Base-by-base conservation (phyloP, 2,113 vertebrate species). In the Perca schrenkii region DNA sequence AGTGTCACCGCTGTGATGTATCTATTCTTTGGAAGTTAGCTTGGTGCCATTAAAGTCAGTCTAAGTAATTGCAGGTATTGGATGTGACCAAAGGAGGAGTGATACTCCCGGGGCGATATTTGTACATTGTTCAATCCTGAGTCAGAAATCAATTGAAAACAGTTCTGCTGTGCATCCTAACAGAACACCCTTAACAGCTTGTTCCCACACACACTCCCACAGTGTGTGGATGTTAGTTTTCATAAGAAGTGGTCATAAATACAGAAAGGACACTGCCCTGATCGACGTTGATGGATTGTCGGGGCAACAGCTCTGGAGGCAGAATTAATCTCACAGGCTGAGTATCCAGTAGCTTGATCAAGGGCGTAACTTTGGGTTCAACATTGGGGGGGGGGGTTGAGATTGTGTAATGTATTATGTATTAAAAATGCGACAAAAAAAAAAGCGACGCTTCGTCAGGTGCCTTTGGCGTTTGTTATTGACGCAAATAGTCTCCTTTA, bases 71-170 rank as follows among this genome's bases (percentile, higher is more conserved):
- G 60, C 83, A 86, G 67, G 80, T 89, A 86, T 84, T 86, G 71
- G 72, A 89, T 72, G 77, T 77, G 86, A 88, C 76, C 56, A 62
- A 77, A 67, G 53, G 60, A 79, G 75, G 81, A 87, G 65, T 56
- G 75, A 86, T 82, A 22, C 72, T 84, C 78, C 83, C 28, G 66
- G 22, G 83, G 83, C 58, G 22, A 74, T 66, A n/a, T 76, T 85
- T 79, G 70, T 70, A 84, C 72, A 74, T 82, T 47, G 52, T 22
- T 87, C 80, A 77, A 71, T 75, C 78, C 60, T 43, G 64, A 72
- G 80, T 71, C 61, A 80, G 85, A 85, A 80, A 84, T 88, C 80
- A 80, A 87, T 84, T 53, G 74, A 57, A 82, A 77, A 83, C 86
- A 82, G 74, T 85, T 83, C 75, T 72, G 82, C 61, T 22, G 72